Evolutionary conservation across 2,888 invertebrate species (phyloP), one percentile per base, ranked within the genome.

Genomic region (Andricus quercusramuli): DNA sequence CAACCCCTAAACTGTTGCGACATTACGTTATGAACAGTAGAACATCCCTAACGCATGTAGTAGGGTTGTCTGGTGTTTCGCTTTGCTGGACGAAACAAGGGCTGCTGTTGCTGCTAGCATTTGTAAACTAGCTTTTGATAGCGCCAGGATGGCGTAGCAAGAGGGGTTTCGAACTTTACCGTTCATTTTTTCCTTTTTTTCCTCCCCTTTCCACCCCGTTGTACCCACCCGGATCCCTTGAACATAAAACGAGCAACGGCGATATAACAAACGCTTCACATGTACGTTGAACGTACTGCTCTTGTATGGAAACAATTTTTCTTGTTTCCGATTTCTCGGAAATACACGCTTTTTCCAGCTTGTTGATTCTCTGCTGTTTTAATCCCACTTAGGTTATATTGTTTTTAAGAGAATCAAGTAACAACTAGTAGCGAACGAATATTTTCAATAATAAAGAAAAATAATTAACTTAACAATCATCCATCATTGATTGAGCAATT

Each of bases 41-140:
- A 8, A 74, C 56, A 59, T 56, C 56, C 56, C 74, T 74, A 74
- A 56, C 56, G 68, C 65, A 62, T 59, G 62, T 62, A 74, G 29
- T 37, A 44, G 65, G 67, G 68, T 66, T 67, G 70, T 74, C 51
- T 66, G 74, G 78, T 78, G 78, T 59, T 65, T 65, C 66, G 20
- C 25, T 62, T 67, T 44, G 47, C 68, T 41, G 47, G 78, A 65
- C 41, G n/a, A 67, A 77, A 78, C 76, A 79, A 66, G 59, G 77
- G 79, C 44, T 78, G 78, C 56, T 80, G 79, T 82, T 78, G 78
- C 74, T 66, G 59, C 76, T 80, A 88, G 83, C 85, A 86, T 89
- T 89, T 89, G 89, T 89, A 88, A 90, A 90, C 87, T 86, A 88
- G 87, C 87, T 88, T 90, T 90, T 90, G 88, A 89, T 89, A 87